Base-by-base conservation (phyloP, 2,113 vertebrate genomes). In the Perccottus glenii region DNA sequence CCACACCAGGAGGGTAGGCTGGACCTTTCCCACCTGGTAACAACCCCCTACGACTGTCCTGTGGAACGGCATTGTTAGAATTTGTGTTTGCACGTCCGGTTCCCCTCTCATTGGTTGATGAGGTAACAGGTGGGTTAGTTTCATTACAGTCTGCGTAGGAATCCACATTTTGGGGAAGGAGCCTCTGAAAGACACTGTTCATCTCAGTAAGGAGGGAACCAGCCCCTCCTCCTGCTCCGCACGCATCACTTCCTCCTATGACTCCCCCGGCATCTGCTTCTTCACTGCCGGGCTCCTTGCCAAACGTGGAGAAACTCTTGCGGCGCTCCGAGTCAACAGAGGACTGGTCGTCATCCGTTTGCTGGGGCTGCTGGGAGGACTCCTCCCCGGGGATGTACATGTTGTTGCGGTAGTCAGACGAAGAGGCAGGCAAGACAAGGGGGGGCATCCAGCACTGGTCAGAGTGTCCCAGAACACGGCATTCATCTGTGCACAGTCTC, bases 401-500 rank as follows among this genome's bases (percentile, higher is more conserved):
- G 91, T 99, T 99, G 70, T 92, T 96, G 32, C 96, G 90, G 53
- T 99, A 99, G 77, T 99, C 96, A 0, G 94, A 92, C 4, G 96
- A 94, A 64, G 88, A 93, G 3, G 95, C 78, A 4, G 89, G 93
- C 0, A 95, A 96, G 16, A 95, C 94, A 27, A 97, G 80, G 0
- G 96, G 96, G 0, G 97, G 97, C 98, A 99, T 99, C 98, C 98
- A 99, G 90, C 98, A 99, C 90, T 98, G 98, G 92, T 99, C 98
- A 0, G 98, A 99, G 88, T 99, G 98, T 16, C 97, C 97, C 76
- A 99, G 90, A 63, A 99, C 91, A 16, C 95, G 88, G 85, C 98
- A 99, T 83, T 99, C 98, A 55, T 99, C 97, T 0, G 98, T 99
- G 91, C 98, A 99, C 49, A 97, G 91, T 80, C 95, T 91, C 96